Evolutionary conservation across 2,113 vertebrate species (phyloP).

Genomic region (Equus przewalskii): DNA sequence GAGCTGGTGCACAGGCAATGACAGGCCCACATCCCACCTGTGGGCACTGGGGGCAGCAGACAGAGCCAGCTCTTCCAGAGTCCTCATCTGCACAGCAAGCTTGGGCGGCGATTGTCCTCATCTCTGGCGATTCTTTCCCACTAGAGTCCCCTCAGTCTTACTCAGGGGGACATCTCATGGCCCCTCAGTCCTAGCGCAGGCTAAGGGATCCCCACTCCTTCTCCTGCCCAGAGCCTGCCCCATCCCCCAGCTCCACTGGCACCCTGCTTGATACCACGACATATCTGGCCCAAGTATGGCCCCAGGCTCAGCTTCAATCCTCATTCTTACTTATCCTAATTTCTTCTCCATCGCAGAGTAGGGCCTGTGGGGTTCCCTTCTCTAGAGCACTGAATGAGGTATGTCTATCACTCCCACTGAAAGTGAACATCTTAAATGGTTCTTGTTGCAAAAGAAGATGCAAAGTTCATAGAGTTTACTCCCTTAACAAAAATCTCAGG

Average conservation of each 20-base stretch:
- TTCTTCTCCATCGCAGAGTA: not conserved
- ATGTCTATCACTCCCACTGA: not conserved
- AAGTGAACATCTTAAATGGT: not conserved
- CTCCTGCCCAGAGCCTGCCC: not conserved
- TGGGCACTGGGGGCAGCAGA: accelerated
- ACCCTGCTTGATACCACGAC: not conserved
- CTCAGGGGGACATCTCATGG: not conserved
- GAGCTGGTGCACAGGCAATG: not conserved
- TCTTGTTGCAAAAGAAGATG: not conserved
- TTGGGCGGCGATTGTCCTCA: not conserved
- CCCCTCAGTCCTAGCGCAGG: not conserved
- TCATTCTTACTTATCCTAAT: not conserved
- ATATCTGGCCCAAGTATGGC: not conserved
- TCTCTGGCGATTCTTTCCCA: not conserved
- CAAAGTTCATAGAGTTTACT: not conserved
- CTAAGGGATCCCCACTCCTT: not conserved
- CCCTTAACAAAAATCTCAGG: not conserved
- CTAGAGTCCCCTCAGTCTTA: not conserved
- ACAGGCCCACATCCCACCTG: accelerated
- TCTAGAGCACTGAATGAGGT: not conserved
- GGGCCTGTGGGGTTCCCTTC: not conserved
- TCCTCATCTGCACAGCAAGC: not conserved
- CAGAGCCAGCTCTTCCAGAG: not conserved
- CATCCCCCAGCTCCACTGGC: not conserved
- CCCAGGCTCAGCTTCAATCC: not conserved